Evolutionary conservation across 2,797 vertebrate genomes (phyloP).

Genomic region (Myotis pilosus): DNA sequence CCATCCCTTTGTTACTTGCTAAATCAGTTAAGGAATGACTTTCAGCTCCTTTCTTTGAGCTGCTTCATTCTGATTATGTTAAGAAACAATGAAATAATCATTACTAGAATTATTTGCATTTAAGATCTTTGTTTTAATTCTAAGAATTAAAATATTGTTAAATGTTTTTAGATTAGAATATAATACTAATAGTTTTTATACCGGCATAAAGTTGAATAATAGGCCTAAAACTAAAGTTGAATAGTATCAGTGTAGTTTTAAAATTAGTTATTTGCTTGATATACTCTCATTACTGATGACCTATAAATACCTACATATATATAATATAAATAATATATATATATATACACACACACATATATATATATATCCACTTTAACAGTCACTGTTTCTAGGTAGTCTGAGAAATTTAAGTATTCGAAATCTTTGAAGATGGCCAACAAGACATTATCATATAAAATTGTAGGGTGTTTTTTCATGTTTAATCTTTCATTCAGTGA

Average conservation of each 20-base stretch:
- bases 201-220: neutral
- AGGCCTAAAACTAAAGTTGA: conserved; percentile 6
- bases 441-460: neutral
- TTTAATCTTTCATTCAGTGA: conserved; percentile 8
- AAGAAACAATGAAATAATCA: conserved; percentile 3
- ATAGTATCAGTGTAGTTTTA: neutral
- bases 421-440: conserved; percentile 2
- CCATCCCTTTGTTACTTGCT: neutral
- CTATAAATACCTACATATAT: neutral
- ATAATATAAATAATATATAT: no score
- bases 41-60: neutral
- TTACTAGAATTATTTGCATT: neutral
- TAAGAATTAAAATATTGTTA: conserved; percentile 3
- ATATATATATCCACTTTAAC: neutral
- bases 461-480: neutral
- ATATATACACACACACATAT: neutral
- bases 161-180: conserved; percentile 1
- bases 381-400: neutral
- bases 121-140: conserved; percentile 20
- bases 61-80: conserved; percentile 8
- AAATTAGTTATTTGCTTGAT: neutral
- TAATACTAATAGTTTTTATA: neutral
- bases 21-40: neutral
- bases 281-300: neutral
- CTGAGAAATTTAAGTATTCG: neutral